Evolutionary conservation across 2,113 vertebrate species (phyloP).

Genomic region (Brienomyrus brachyistius): DNA sequence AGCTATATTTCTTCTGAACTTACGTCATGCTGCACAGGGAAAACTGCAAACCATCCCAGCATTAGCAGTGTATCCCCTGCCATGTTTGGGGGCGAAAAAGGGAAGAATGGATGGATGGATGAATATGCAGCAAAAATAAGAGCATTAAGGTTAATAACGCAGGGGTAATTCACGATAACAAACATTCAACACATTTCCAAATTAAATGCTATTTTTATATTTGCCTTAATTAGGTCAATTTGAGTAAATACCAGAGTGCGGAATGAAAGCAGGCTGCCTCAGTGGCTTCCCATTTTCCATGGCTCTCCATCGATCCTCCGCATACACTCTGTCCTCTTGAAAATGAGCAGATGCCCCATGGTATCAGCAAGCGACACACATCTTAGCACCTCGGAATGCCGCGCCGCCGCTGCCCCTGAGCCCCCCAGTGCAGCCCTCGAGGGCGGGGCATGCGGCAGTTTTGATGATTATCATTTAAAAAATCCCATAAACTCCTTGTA

Average conservation of each 20-base stretch:
- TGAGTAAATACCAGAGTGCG: not conserved
- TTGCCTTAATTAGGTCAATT: conserved; percentile 18
- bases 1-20: not conserved
- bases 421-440: not conserved
- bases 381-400: not conserved
- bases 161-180: not conserved
- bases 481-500: conserved; percentile 4
- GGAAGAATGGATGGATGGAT: not conserved
- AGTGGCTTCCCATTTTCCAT: not conserved
- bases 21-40: not conserved
- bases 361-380: not conserved
- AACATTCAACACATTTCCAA: not conserved
- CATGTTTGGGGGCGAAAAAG: not conserved
- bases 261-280: not conserved
- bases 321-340: not conserved
- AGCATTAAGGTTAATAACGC: not conserved
- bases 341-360: not conserved
- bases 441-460: not conserved
- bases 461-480: not conserved
- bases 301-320: not conserved
- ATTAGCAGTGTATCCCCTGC: not conserved
- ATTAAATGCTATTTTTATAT: not conserved
- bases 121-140: not conserved
- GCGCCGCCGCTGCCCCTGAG: not conserved
- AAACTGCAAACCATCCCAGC: not conserved